Evolutionary conservation across 1,140 invertebrate species (phyloP).

Genomic region (Eriocheir sinensis): DNA sequence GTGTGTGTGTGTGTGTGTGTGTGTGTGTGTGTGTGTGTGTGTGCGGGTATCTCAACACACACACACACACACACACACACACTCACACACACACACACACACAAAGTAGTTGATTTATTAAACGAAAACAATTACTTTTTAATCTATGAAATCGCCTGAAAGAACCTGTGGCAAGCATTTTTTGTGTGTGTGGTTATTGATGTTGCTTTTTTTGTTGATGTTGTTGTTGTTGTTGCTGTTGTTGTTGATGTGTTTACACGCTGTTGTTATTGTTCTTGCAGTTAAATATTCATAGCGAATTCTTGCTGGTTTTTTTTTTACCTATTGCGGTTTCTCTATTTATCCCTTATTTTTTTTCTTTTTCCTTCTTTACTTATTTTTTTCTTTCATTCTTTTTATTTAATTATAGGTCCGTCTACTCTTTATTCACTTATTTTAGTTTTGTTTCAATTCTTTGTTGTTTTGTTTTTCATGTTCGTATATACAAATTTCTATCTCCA

Average conservation of each 20-base stretch:
- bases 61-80: neutral
- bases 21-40: neutral
- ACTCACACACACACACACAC: neutral
- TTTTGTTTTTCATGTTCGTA: no score
- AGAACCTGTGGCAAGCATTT: neutral
- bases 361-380: slow-evolving; percentile 21
- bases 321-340: neutral
- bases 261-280: slow-evolving; percentile 2
- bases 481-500: no score
- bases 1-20: neutral
- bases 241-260: neutral
- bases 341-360: slow-evolving; percentile 2
- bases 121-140: no score
- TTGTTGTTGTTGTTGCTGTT: neutral
- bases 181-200: neutral
- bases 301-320: neutral
- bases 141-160: neutral
- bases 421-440: no score
- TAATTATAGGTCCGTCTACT: no score
- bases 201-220: neutral
- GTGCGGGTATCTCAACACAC: neutral
- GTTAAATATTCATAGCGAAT: neutral
- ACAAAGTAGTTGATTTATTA: neutral
- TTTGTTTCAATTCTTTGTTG: no score
- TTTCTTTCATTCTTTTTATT: neutral